Evolutionary conservation across 1,140 invertebrate species (phyloP).

Genomic region (Drosophila grimshawi): DNA sequence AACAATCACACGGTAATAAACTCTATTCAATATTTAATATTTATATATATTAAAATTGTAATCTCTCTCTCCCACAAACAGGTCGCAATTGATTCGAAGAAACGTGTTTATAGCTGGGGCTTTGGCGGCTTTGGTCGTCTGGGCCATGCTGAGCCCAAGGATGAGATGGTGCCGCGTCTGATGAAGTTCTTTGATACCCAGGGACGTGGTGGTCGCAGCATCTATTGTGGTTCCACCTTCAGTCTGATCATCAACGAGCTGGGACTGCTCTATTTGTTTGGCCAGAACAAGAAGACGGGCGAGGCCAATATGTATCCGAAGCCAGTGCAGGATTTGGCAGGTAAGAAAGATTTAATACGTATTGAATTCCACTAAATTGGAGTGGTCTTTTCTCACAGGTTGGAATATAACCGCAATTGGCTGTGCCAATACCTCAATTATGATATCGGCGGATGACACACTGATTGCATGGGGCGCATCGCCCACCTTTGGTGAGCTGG

Average conservation of each 20-base stretch:
- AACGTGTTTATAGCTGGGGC: constrained; percentile 96
- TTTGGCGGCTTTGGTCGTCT: constrained; percentile 97
- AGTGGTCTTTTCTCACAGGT: constrained; percentile 82
- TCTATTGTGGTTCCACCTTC: constrained; percentile 94
- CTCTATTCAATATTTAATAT: not conserved
- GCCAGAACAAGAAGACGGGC: constrained; percentile 95
- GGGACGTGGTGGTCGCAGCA: constrained; percentile 91
- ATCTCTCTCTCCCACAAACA: constrained; percentile 62
- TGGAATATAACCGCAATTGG: constrained; percentile 95
- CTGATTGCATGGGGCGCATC: constrained; percentile 96
- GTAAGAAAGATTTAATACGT: constrained; percentile 57
- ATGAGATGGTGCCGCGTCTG: constrained; percentile 95
- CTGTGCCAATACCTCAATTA: constrained; percentile 91
- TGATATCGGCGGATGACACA: constrained; percentile 95
- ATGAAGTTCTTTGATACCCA: constrained; percentile 95
- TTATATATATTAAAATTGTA: not conserved
- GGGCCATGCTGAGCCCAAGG: constrained; percentile 95
- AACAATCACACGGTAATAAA: constrained; percentile 92
- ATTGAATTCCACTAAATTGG: not conserved
- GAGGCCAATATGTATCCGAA: constrained; percentile 99
- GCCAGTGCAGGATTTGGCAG: constrained; percentile 94
- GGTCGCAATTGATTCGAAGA: constrained; percentile 94
- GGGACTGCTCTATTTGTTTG: constrained; percentile 93
- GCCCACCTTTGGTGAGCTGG: constrained; percentile 96
- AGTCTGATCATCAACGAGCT: constrained; percentile 93